phyloP scores from a whole-genome alignment of 2,797 vertebrate species.

The Helicolenus hilgendorfi region DNA sequence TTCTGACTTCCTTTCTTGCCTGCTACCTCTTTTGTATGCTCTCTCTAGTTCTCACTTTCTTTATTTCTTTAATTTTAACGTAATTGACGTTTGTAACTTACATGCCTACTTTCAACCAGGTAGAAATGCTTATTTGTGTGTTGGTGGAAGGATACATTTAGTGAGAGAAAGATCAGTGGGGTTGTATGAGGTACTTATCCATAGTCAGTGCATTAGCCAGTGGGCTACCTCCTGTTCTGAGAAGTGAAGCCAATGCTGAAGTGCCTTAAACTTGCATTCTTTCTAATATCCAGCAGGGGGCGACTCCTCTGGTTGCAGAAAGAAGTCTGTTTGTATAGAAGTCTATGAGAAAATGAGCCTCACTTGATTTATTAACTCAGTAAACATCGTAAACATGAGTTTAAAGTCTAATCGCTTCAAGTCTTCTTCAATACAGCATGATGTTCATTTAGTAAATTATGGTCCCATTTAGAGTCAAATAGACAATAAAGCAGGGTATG shows the following conservation, averaged over 20 bases:
- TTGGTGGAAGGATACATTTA: not conserved
- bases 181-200: too few species aligned
- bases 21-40: not conserved
- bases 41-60: not conserved
- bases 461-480: too few species aligned
- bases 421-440: not conserved
- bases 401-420: not conserved
- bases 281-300: too few species aligned
- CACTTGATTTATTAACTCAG: not conserved
- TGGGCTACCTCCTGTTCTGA: fast-evolving
- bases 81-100: not conserved
- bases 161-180: not conserved
- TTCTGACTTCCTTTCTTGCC: not conserved
- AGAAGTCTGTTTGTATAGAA: not conserved
- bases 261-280: too few species aligned
- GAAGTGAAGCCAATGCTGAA: too few species aligned
- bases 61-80: not conserved
- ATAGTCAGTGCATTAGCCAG: too few species aligned
- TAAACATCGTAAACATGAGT: not conserved
- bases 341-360: too few species aligned
- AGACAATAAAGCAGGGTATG: too few species aligned
- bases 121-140: not conserved
- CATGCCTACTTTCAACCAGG: not conserved
- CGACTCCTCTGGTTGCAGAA: not conserved
- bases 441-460: not conserved